A percentile compares a stretch with the other conserved stretches of the same genome.
phyloP scores from a whole-genome alignment of 2,113 vertebrate species.

The Setophaga kirtlandii region DNA sequence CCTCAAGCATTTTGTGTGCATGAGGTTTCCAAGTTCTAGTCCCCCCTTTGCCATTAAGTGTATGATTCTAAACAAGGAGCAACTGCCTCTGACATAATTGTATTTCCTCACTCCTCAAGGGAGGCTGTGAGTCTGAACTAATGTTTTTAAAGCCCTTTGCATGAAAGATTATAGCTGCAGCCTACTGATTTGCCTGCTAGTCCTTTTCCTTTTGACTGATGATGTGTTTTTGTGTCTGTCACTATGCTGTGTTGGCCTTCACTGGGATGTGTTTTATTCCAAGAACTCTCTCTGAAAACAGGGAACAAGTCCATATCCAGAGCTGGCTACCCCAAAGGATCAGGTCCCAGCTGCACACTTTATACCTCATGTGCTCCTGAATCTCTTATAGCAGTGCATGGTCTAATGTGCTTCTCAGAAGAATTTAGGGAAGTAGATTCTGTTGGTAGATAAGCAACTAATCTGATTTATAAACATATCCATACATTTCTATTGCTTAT shows the following conservation, averaged over 20 bases:
- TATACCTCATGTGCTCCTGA: not conserved
- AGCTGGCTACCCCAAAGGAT: not conserved
- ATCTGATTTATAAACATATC: not conserved
- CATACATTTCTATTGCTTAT: not conserved
- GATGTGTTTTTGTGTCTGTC: not conserved
- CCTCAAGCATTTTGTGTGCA: not conserved
- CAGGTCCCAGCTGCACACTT: not conserved
- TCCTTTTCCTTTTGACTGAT: not conserved
- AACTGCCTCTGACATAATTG: not conserved
- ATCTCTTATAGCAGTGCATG: not conserved
- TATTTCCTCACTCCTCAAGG: not conserved
- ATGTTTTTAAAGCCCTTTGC: not conserved
- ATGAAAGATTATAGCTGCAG: not conserved
- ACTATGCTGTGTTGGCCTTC: fast-evolving
- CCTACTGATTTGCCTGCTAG: not conserved
- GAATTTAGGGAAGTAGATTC: not conserved
- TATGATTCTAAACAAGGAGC: not conserved
- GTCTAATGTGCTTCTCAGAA: not conserved
- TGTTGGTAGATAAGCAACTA: not conserved
- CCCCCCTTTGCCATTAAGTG: not conserved
- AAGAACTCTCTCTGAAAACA: not conserved
- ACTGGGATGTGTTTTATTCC: not conserved
- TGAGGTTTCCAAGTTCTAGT: not conserved
- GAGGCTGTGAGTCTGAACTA: not conserved
- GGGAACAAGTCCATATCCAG: too few relatives aligned